These are phyloP conservation scores for Epsilonema sp. DNA, from an alignment of 2,888 invertebrate species.

Conservation along the genomic window DNA sequence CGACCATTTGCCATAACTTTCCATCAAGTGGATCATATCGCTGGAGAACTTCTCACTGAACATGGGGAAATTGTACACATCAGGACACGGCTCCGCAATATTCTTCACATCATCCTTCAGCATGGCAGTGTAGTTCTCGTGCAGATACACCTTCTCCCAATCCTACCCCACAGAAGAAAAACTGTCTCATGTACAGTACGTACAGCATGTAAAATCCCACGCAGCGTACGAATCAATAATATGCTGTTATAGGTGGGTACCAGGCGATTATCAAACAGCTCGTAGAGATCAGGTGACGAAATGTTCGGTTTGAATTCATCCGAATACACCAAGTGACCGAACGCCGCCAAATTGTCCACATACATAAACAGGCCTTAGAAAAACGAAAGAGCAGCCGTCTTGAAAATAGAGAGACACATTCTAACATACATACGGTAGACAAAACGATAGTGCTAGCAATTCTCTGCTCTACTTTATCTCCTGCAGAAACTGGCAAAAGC, in stretches of 20 bases:
- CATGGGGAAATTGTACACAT: conserved; percentile 41
- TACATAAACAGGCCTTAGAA: conserved; percentile 65
- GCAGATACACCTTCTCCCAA: conserved; percentile 77
- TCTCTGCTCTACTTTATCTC: too few relatives aligned
- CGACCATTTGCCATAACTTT: conserved; percentile 74
- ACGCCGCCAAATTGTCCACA: conserved; percentile 58
- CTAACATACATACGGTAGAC: too few relatives aligned
- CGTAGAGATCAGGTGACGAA: conserved; percentile 68
- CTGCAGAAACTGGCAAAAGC: too few relatives aligned
- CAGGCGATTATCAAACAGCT: conserved; percentile 60
- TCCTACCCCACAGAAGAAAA: conserved; percentile 40
- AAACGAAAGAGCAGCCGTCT: too few relatives aligned
- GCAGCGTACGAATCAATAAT: too few relatives aligned
- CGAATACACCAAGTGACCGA: conserved; percentile 68
- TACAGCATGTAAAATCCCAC: too few relatives aligned
- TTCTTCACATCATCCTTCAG: conserved; percentile 36
- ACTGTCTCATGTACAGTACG: conserved; percentile 12
- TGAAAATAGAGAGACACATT: too few relatives aligned
- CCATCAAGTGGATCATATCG: conserved; percentile 73
- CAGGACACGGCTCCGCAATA: conserved; percentile 7
- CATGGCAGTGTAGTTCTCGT: conserved; percentile 52
- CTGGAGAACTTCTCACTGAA: conserved; percentile 53
- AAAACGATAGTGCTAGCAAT: too few relatives aligned
- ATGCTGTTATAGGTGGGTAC: too few relatives aligned
- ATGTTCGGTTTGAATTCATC: conserved; percentile 56